phyloP scores from a whole-genome alignment of 2,888 invertebrate species.

The Drosophila lutescens region DNA sequence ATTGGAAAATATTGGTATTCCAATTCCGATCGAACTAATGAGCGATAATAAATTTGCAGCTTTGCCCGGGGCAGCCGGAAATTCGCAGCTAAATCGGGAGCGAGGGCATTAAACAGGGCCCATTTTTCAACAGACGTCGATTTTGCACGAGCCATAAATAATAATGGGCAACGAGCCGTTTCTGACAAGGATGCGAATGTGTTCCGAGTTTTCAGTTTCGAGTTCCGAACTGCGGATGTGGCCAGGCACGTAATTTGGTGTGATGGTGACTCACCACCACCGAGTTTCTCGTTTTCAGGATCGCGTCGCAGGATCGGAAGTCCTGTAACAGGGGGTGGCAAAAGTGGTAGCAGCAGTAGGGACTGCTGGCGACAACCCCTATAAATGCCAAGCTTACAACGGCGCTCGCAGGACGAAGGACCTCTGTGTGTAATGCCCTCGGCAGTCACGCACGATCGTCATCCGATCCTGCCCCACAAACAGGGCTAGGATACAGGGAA shows the following conservation, averaged over 20 bases:
- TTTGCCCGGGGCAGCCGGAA: slow-evolving; percentile 16
- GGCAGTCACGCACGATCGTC: slow-evolving; percentile 72
- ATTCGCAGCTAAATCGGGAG: slow-evolving; percentile 2
- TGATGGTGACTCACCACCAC: slow-evolving; percentile 52
- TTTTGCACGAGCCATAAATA: slow-evolving; percentile 79
- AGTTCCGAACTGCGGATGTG: slow-evolving; percentile 51
- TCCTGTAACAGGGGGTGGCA: slow-evolving; percentile 51
- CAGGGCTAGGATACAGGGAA: not conserved
- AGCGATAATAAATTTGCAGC: slow-evolving; percentile 73
- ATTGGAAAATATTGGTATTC: slow-evolving; percentile 14
- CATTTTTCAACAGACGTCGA: slow-evolving; percentile 76
- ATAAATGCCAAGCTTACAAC: slow-evolving; percentile 71
- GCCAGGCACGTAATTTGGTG: slow-evolving; percentile 59
- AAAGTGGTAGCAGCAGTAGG: slow-evolving; percentile 26
- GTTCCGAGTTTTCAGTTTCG: no score
- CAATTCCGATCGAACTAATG: slow-evolving; percentile 69
- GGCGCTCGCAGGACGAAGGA: slow-evolving; percentile 15
- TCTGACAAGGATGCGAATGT: slow-evolving; percentile 24
- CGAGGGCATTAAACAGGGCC: slow-evolving; percentile 48
- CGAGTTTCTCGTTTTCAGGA: not conserved
- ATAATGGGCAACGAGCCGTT: slow-evolving; percentile 58
- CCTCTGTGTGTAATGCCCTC: slow-evolving; percentile 50
- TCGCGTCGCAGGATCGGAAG: slow-evolving; percentile 21
- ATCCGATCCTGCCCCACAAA: slow-evolving; percentile 60
- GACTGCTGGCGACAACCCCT: slow-evolving; percentile 59